Evolutionary conservation across 2,888 invertebrate genomes (phyloP).

Genomic region (Chymomyza procnemis): DNA sequence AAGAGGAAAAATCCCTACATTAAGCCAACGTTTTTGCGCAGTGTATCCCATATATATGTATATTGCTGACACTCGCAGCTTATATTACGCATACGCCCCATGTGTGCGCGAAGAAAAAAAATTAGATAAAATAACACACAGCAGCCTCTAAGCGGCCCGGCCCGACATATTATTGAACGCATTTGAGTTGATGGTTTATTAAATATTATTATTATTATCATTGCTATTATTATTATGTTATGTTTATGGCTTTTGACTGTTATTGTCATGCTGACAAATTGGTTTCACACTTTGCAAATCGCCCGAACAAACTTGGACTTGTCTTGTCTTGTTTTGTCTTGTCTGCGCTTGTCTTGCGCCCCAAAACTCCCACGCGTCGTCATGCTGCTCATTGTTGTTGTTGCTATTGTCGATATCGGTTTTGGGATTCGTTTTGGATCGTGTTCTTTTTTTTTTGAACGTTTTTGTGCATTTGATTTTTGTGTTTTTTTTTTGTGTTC

Average conservation of each 20-base stretch:
- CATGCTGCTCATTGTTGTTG: background rate
- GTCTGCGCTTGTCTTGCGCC: slow-evolving; percentile 23
- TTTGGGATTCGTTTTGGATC: background rate
- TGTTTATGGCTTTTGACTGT: slow-evolving; percentile 51
- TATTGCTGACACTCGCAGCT: background rate
- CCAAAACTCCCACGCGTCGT: background rate
- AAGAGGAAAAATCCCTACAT: too few relatives aligned
- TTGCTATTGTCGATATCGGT: background rate
- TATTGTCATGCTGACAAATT: slow-evolving; percentile 71
- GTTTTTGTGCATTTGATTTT: slow-evolving; percentile 1
- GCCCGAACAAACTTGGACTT: slow-evolving; percentile 1
- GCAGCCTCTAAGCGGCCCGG: slow-evolving; percentile 16
- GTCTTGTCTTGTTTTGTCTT: background rate
- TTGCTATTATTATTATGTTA: slow-evolving; percentile 57
- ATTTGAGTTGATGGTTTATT: slow-evolving; percentile 66
- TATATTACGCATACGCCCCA: slow-evolving; percentile 20
- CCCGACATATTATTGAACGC: slow-evolving; percentile 54
- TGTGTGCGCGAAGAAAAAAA: background rate
- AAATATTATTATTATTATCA: slow-evolving; percentile 57
- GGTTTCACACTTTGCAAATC: slow-evolving; percentile 67
- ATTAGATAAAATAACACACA: slow-evolving; percentile 41
- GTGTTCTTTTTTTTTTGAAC: background rate
- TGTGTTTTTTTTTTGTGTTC: background rate
- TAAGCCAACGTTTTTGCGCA: too few relatives aligned
- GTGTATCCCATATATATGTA: background rate